A percentile compares a stretch with the other conserved stretches of the same genome.
Evolutionary conservation across 2,113 vertebrate genomes (phyloP).

Genomic region (Calidris pygmaea): DNA sequence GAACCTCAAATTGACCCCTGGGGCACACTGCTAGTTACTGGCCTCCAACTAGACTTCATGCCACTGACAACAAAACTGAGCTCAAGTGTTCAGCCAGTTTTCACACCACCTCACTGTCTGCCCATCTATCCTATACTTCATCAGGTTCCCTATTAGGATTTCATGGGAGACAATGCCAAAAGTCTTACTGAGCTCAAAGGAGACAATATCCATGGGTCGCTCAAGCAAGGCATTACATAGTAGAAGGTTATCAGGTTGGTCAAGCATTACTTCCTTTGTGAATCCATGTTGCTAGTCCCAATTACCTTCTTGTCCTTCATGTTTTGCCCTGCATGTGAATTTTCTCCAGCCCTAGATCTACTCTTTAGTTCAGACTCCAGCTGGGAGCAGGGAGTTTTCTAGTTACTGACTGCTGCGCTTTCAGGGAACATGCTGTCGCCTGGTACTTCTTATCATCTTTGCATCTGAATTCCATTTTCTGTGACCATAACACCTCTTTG

Average conservation of each 20-base stretch:
- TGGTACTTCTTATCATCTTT: not conserved
- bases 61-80: not conserved
- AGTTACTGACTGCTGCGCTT: not conserved
- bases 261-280: not conserved
- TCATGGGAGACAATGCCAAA: not conserved
- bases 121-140: not conserved
- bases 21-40: not conserved
- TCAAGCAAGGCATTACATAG: not conserved
- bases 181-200: not conserved
- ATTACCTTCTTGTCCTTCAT: not conserved
- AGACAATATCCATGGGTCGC: not conserved
- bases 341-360: not conserved
- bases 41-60: not conserved
- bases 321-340: not conserved
- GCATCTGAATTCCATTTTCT: not conserved
- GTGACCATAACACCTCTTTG: not conserved
- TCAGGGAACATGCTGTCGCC: not conserved
- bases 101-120: not conserved
- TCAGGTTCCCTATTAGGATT: not conserved
- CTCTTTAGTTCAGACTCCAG: not conserved
- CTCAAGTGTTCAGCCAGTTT: not conserved
- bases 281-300: not conserved
- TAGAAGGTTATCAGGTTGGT: not conserved
- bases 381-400: not conserved
- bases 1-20: not conserved